Evolutionary conservation across 2,797 vertebrate species (phyloP).

Genomic region (Pelodytes ibericus): DNA sequence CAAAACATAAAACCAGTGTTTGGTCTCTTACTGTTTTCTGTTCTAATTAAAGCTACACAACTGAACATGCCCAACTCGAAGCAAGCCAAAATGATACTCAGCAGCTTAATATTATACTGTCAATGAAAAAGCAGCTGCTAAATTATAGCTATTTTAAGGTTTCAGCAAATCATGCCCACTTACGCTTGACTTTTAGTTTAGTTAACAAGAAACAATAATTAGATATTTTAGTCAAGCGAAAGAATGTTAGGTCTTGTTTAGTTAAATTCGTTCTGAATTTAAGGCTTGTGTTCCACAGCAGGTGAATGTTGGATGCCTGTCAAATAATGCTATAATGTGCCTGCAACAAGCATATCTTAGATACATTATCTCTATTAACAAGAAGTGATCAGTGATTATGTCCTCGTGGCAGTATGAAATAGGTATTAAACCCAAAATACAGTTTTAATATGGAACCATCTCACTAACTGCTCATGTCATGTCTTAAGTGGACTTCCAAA

Average conservation of each 20-base stretch:
- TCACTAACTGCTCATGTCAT: no score
- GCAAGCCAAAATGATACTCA: no score
- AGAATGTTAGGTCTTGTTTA: not conserved
- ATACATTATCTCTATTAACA: no score
- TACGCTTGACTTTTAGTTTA: slow-evolving; percentile 29
- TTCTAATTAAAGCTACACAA: not conserved
- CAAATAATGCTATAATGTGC: not conserved
- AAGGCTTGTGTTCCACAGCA: not conserved
- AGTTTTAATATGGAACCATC: no score
- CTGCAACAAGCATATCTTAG: no score
- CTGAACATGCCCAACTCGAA: slow-evolving; percentile 17
- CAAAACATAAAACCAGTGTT: no score
- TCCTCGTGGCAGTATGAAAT: no score
- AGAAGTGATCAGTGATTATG: no score
- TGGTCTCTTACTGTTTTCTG: no score
- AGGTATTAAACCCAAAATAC: no score
- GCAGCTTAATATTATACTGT: slow-evolving; percentile 47
- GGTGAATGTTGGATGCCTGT: not conserved
- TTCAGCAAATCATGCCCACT: slow-evolving; percentile 30
- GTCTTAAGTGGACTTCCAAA: no score
- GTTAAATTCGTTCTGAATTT: not conserved
- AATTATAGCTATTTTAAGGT: slow-evolving; percentile 46
- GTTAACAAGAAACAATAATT: slow-evolving; percentile 1
- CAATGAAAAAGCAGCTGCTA: slow-evolving; percentile 38
- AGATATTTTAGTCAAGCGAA: not conserved